Percentiles rank a stretch among this genome's conserved stretches.
Evolutionary conservation across 2,797 vertebrate species (phyloP).

Genomic region (Iguana delicatissima): DNA sequence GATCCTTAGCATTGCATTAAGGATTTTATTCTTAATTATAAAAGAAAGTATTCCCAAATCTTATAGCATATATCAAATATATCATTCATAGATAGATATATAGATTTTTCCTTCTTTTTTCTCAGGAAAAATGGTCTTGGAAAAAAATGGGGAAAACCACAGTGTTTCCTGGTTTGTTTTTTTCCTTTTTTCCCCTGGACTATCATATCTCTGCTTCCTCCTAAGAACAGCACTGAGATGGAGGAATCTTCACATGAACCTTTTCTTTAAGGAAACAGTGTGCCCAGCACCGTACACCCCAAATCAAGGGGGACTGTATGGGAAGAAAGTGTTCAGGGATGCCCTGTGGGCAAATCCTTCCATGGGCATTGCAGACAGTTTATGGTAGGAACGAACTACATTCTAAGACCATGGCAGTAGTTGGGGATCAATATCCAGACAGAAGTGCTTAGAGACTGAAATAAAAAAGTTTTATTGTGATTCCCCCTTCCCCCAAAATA

Average conservation of each 20-base stretch:
- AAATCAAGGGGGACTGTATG: not conserved
- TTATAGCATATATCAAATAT: too few species aligned
- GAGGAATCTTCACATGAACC: not conserved
- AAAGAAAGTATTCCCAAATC: too few species aligned
- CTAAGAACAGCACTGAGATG: not conserved
- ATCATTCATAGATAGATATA: too few species aligned
- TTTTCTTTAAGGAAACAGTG: not conserved
- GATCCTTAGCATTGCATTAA: too few species aligned
- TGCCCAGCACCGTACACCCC: too few species aligned
- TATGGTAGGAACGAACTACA: not conserved
- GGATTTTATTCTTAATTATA: too few species aligned
- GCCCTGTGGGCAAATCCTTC: too few species aligned
- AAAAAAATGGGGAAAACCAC: not conserved
- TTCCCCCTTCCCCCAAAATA: not conserved
- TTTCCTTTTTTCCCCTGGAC: not conserved
- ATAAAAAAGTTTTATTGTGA: not conserved
- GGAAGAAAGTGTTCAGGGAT: not conserved
- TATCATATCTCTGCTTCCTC: too few species aligned
- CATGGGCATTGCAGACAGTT: too few species aligned
- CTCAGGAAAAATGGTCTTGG: too few species aligned
- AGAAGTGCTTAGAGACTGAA: not conserved
- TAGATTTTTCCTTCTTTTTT: too few species aligned
- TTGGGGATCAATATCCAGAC: not conserved
- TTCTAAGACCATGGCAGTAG: not conserved
- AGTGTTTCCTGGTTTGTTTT: not conserved